A percentile compares a stretch with the other conserved stretches of the same genome.
phyloP scores from a whole-genome alignment of 2,888 invertebrate species.

The Coenonympha arcania region DNA sequence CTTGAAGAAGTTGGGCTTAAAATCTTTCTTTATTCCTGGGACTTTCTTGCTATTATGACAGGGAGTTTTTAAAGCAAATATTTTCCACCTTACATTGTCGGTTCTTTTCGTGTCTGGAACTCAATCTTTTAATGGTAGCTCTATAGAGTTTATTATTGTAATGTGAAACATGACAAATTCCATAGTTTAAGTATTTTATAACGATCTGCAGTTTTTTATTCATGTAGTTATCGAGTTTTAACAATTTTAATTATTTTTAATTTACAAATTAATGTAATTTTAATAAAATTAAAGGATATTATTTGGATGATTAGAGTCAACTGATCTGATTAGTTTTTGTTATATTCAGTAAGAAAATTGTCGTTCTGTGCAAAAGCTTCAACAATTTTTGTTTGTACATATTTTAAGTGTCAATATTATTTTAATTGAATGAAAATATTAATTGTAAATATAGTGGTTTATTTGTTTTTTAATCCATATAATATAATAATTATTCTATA shows the following conservation, averaged over 20 bases:
- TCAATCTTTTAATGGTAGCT: conserved; percentile 33
- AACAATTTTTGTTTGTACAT: conserved; percentile 35
- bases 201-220: conserved; percentile 16
- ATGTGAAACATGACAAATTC: conserved; percentile 21
- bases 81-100: too few species aligned
- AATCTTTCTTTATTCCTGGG: too few species aligned
- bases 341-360: not conserved
- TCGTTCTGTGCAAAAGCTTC: conserved; percentile 11
- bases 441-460: conserved; percentile 59
- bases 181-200: conserved; percentile 17
- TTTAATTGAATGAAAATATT: conserved; percentile 16
- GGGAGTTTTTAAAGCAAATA: too few species aligned
- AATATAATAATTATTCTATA: too few species aligned
- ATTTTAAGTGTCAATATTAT: conserved; percentile 26
- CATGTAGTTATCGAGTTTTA: conserved; percentile 13
- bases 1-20: too few species aligned
- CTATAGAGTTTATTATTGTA: conserved; percentile 25
- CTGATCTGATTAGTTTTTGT: conserved; percentile 27
- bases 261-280: not conserved
- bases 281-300: not conserved
- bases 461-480: conserved; percentile 29
- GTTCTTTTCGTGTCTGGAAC: too few species aligned
- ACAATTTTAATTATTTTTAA: conserved; percentile 18
- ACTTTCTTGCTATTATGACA: too few species aligned
- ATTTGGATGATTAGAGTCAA: conserved; percentile 19